A percentile compares a stretch with the other conserved stretches of the same genome.
Conservation (phyloP, 2,797 vertebrate species). For the Merluccius polli region DNA sequence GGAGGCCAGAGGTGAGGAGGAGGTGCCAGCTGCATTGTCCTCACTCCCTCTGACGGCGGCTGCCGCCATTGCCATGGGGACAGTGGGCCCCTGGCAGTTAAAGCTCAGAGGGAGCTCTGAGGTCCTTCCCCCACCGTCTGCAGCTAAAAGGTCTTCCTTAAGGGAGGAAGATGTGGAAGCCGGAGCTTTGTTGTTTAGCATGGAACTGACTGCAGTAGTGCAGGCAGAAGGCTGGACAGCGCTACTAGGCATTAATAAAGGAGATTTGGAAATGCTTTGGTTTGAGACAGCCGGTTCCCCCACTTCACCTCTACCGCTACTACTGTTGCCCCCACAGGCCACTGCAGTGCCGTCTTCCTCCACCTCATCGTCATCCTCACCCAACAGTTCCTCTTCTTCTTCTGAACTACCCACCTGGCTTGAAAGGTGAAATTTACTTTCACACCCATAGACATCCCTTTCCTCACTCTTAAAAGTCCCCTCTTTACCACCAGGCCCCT, state of each 20-base stretch:
- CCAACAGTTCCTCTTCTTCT: constrained; percentile 74
- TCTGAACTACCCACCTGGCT: constrained; percentile 68
- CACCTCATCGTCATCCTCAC: constrained; percentile 84
- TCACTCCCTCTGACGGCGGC: constrained; percentile 83
- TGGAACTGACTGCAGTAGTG: constrained; percentile 78
- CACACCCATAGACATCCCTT: constrained; percentile 74
- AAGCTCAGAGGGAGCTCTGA: constrained; percentile 91
- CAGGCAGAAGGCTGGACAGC: constrained; percentile 92
- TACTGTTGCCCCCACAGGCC: constrained; percentile 79
- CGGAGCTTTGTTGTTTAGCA: constrained; percentile 80
- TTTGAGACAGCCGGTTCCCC: constrained; percentile 99
- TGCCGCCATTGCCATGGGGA: constrained; percentile 71
- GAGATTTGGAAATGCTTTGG: constrained; percentile 99
- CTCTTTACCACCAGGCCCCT: constrained; percentile 77
- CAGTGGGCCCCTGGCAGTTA: constrained; percentile 89
- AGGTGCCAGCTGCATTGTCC: constrained; percentile 78
- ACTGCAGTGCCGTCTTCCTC: constrained; percentile 83
- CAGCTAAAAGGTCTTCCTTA: constrained; percentile 82
- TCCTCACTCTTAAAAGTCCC: constrained; percentile 74
- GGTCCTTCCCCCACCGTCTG: constrained; percentile 90
- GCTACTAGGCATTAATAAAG: constrained; percentile 99
- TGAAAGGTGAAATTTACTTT: constrained; percentile 84
- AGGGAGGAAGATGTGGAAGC: constrained; percentile 89
- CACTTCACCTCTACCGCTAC: constrained; percentile 76
- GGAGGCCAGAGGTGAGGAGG: constrained; percentile 74